Evolutionary conservation across 2,113 vertebrate genomes (phyloP).

Genomic region (Edolisoma coerulescens): DNA sequence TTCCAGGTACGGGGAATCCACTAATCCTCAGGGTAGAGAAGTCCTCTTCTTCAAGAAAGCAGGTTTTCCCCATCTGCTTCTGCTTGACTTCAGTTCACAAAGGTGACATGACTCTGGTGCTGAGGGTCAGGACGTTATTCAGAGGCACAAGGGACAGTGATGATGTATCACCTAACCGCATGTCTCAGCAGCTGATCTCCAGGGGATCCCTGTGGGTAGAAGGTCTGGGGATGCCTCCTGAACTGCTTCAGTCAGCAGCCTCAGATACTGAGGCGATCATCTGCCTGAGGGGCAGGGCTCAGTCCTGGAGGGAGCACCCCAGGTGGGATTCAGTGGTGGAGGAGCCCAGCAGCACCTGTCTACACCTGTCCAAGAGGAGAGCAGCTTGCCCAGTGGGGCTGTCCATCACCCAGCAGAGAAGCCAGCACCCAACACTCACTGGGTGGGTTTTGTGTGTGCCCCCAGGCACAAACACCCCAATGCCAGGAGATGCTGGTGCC

Average conservation of each 20-base stretch:
- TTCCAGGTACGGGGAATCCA: neutral
- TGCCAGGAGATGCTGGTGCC: neutral
- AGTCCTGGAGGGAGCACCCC: neutral
- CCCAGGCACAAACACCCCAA: neutral
- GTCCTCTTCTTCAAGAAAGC: neutral
- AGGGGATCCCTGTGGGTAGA: neutral
- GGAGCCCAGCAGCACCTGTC: neutral
- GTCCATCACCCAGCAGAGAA: neutral
- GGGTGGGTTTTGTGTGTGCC: neutral
- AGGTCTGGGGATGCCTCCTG: neutral
- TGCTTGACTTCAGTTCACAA: neutral
- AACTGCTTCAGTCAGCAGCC: neutral
- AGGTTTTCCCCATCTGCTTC: neutral
- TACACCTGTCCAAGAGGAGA: neutral
- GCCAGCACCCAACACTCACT: neutral
- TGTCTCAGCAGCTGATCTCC: neutral
- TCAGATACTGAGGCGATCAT: neutral
- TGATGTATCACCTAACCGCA: neutral
- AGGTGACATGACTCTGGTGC: neutral
- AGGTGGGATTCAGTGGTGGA: rapidly evolving
- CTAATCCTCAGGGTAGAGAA: neutral
- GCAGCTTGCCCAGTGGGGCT: neutral
- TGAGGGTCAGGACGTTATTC: neutral
- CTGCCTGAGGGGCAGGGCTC: neutral
- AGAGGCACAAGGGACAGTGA: neutral